Percentiles rank a stretch among this genome's conserved stretches.
Evolutionary conservation across 1,140 invertebrate species (phyloP).

Genomic region (Schlechtendalia chinensis): DNA sequence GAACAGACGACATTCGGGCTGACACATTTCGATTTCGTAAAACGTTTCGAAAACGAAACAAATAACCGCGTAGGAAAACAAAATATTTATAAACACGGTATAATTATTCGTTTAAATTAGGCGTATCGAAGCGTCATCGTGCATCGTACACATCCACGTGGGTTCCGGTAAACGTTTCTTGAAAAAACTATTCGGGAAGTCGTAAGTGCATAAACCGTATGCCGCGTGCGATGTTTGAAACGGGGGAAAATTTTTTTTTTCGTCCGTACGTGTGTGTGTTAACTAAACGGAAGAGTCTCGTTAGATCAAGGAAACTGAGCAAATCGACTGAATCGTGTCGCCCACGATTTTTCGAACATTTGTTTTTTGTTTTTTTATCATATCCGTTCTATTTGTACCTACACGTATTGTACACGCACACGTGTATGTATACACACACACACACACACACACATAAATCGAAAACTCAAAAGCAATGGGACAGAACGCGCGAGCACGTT

Average conservation of each 20-base stretch:
- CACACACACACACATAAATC: background rate
- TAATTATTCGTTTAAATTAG: too few species aligned
- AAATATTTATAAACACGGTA: too few species aligned
- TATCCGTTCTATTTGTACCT: constrained; percentile 10
- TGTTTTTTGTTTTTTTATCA: background rate
- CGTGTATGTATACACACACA: background rate
- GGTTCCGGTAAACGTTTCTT: background rate
- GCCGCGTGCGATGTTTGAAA: background rate
- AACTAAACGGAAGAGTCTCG: constrained; percentile 36
- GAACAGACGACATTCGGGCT: too few species aligned
- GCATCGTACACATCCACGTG: too few species aligned
- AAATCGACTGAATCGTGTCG: constrained; percentile 27
- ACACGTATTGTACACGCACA: background rate
- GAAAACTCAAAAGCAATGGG: constrained; percentile 1
- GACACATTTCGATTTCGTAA: too few species aligned
- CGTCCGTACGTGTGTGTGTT: background rate
- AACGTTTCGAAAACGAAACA: too few species aligned
- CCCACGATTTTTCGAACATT: background rate
- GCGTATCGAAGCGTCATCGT: too few species aligned
- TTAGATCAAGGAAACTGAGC: constrained; percentile 33
- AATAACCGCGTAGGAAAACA: too few species aligned
- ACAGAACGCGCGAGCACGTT: constrained; percentile 18
- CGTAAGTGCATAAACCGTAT: background rate
- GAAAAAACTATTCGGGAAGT: background rate
- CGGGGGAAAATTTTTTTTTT: background rate